These are phyloP conservation scores for Erinaceus europaeus DNA, from an alignment of 2,113 vertebrate species.

Conservation along the genomic window DNA sequence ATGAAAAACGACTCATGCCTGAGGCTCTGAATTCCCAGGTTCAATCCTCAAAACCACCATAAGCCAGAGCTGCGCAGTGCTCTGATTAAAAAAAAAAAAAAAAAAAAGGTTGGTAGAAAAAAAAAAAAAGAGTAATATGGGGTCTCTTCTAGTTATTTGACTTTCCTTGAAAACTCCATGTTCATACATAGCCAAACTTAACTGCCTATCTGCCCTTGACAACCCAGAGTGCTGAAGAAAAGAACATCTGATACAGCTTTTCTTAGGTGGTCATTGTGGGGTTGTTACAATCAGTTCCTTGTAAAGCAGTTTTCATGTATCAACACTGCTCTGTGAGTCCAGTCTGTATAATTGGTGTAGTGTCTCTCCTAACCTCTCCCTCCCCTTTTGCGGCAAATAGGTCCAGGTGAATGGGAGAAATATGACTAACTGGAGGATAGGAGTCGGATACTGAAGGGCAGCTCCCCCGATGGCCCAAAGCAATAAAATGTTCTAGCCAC, in stretches of 20 bases:
- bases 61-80: no score
- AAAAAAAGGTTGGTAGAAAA: no score
- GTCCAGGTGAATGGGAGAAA: constrained; percentile 64
- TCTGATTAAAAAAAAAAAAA: no score
- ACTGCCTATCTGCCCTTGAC: constrained; percentile 73
- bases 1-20: no score
- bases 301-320: constrained; percentile 66
- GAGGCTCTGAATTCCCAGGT: no score
- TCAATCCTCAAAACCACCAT: no score
- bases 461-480: not conserved
- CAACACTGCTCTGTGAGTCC: constrained; percentile 72
- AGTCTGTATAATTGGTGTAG: constrained; percentile 59
- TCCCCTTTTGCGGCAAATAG: constrained; percentile 33
- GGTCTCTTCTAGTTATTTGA: constrained; percentile 51
- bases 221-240: constrained; percentile 57
- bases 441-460: not conserved
- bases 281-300: constrained; percentile 70
- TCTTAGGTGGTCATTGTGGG: constrained; percentile 76
- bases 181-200: constrained; percentile 31
- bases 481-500: not conserved
- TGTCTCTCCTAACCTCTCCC: not conserved
- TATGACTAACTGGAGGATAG: not conserved
- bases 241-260: constrained; percentile 76
- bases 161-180: constrained; percentile 21
- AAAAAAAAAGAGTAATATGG: not conserved